These are phyloP conservation scores for Barbus barbus DNA, from an alignment of 2,113 vertebrate genomes.

Conservation along the genomic window DNA sequence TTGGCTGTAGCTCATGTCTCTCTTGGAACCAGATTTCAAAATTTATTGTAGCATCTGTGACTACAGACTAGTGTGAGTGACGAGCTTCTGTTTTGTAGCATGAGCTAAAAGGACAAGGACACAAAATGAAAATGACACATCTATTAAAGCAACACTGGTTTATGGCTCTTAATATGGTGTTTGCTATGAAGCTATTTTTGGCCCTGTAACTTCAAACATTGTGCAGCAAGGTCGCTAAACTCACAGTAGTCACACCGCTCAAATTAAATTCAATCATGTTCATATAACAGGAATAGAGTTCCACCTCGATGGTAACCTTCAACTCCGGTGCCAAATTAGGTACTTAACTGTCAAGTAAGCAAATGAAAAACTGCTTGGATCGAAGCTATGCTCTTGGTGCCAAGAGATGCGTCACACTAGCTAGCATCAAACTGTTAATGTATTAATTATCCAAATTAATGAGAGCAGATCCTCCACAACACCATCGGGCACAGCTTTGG, in stretches of 20 bases:
- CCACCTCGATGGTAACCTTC: conserved; percentile 56
- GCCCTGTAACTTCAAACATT: conserved; percentile 23
- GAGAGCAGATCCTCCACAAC: conserved; percentile 30
- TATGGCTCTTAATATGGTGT: not conserved
- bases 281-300: conserved; percentile 56
- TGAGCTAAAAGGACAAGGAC: not conserved
- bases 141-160: conserved; percentile 10
- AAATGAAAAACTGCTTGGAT: conserved; percentile 57
- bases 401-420: conserved; percentile 44
- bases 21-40: not conserved
- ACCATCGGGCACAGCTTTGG: conserved; percentile 29
- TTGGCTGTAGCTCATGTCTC: not conserved
- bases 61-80: not conserved
- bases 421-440: conserved; percentile 46
- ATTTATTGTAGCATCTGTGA: not conserved
- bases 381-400: conserved; percentile 41
- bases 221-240: conserved; percentile 50
- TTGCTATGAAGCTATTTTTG: conserved; percentile 3
- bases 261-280: conserved; percentile 61
- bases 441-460: conserved; percentile 56
- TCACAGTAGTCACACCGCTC: conserved; percentile 45
- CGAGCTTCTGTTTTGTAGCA: not conserved
- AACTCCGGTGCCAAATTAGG: conserved; percentile 56
- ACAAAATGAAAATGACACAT: conserved; percentile 3
- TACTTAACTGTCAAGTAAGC: conserved; percentile 63